Evolutionary conservation across 1,140 invertebrate species (phyloP).

Genomic region (Nasonia longicornis): DNA sequence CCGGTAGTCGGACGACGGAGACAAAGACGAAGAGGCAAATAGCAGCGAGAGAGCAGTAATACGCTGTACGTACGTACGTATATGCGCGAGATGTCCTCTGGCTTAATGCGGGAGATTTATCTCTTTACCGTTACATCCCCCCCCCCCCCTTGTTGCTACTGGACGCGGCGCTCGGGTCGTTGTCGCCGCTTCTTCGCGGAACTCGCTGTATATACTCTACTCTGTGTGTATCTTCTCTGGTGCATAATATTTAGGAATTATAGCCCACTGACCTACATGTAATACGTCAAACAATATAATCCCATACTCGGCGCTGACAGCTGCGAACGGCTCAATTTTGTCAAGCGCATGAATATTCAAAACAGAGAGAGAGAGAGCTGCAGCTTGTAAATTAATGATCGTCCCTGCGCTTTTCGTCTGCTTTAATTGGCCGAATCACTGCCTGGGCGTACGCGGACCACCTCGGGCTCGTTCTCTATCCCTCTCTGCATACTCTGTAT

Average conservation of each 20-base stretch:
- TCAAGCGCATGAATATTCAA: too few relatives aligned
- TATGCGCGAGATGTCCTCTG: not conserved
- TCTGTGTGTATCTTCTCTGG: too few relatives aligned
- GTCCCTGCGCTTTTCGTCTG: constrained; percentile 57
- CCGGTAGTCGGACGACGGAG: not conserved
- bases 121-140: constrained; percentile 29
- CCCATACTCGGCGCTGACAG: too few relatives aligned
- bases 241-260: too few relatives aligned
- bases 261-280: too few relatives aligned
- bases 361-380: too few relatives aligned
- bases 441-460: constrained; percentile 60
- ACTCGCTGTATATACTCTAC: too few relatives aligned
- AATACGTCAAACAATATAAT: too few relatives aligned
- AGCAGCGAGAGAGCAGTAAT: not conserved
- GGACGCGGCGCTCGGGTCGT: too few relatives aligned
- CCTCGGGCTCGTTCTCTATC: constrained; percentile 15
- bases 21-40: constrained; percentile 11
- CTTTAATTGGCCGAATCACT: constrained; percentile 66
- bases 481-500: not conserved
- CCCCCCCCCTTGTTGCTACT: too few relatives aligned
- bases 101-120: constrained; percentile 44
- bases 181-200: too few relatives aligned
- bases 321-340: too few relatives aligned
- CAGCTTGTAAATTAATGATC: constrained; percentile 56
- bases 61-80: not conserved